Evolutionary conservation across 2,888 invertebrate species (phyloP), one percentile per base, ranked within the genome.

Genomic region (Polylopha cassiicola): DNA sequence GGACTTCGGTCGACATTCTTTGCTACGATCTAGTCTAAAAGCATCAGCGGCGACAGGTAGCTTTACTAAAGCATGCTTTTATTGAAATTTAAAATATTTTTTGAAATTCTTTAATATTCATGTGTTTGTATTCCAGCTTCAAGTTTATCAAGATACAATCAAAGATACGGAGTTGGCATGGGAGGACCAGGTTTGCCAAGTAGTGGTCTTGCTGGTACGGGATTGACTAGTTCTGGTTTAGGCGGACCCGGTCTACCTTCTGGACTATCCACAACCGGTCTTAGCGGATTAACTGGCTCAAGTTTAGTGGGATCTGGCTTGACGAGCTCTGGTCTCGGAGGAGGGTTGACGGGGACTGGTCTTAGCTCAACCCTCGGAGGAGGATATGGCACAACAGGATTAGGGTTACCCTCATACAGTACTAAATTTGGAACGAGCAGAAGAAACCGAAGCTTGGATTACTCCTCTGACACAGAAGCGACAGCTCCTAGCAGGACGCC

Each of bases 381-480:
- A 29, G 72, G 73, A 14, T 84, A 84, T 43, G 82, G 82, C 14
- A 81, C 84, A 2, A 70, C 78, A 5, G 81, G 81, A 3, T 55
- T 84, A 28, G 84, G 84, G 13, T 45, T 84, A 23, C 60, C 75
- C 60, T 87, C 68, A 52, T 87, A 73, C 67, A 85, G 71, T 34
- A 69, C 71, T 47, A 85, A 85, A 55, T 88, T 87, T 52, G 86
- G 93, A 3, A 82, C 93, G 45, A 88, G 90, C 1, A 88, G 94
- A 58, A 89, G 95, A 48, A 92, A 93, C 58, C 87, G 94, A 55
- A 93, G 92, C 50, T 82, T 97, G 67, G 95, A 96, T 78, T 96
- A 96, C 74, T 97, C 97, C 13, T 97, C 97, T 31, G 98, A 98
- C 67, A 97, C 98, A 0, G 98, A 98, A 84, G 94, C 95, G n/a